Evolutionary conservation across 2,113 vertebrate species (phyloP).

Genomic region (Oreotrochilus melanogaster): DNA sequence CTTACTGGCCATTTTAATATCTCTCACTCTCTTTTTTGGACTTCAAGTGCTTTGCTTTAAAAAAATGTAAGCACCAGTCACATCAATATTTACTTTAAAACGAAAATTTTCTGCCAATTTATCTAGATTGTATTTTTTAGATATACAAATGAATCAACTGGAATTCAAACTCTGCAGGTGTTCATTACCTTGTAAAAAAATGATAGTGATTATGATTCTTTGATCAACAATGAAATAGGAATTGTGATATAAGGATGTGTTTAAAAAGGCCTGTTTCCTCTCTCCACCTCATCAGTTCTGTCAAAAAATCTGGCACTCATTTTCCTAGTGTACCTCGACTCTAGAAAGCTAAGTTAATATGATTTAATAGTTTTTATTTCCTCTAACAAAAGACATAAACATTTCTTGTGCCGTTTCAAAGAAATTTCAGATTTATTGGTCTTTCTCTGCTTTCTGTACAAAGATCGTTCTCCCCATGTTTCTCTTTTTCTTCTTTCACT

Average conservation of each 20-base stretch:
- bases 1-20: neutral
- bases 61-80: neutral
- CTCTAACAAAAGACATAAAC: neutral
- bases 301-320: fast-evolving
- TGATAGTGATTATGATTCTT: neutral
- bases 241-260: neutral
- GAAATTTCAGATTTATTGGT: neutral
- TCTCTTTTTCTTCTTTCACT: neutral
- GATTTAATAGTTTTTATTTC: neutral
- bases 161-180: neutral
- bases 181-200: neutral
- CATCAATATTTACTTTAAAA: neutral
- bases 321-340: neutral
- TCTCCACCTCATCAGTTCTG: neutral
- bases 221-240: neutral
- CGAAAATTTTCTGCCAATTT: neutral
- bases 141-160: neutral
- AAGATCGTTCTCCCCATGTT: neutral
- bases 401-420: neutral
- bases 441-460: neutral
- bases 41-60: neutral
- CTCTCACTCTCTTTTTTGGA: neutral
- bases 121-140: neutral
- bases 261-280: neutral
- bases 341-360: neutral